Percentiles rank a stretch among this genome's conserved stretches.
Evolutionary conservation across 2,113 vertebrate species (phyloP).

Genomic region (Salvelinus sp.): DNA sequence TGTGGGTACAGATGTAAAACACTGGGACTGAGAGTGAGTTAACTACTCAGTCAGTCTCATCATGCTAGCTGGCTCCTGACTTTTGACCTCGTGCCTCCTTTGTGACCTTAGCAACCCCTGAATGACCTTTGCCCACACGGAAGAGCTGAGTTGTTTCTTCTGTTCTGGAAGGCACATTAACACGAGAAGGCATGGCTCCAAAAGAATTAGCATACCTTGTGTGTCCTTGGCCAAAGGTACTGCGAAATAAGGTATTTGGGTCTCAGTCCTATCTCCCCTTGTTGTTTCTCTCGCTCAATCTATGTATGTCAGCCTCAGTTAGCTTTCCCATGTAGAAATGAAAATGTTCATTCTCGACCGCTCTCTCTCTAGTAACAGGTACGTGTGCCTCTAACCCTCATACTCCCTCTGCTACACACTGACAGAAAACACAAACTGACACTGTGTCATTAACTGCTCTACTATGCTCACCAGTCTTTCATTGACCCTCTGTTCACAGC

Average conservation of each 20-base stretch:
- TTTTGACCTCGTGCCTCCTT: conserved; percentile 52
- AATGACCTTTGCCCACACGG: conserved; percentile 40
- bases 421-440: conserved; percentile 12
- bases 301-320: not conserved
- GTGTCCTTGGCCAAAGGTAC: conserved; percentile 12
- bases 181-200: conserved; percentile 9
- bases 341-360: not conserved
- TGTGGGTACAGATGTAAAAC: conserved; percentile 8
- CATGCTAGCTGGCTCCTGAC: conserved; percentile 15
- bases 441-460: conserved; percentile 17
- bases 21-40: conserved; percentile 15
- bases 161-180: conserved; percentile 23
- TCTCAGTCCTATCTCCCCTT: not conserved
- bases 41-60: not conserved
- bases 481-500: conserved; percentile 23
- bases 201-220: not conserved
- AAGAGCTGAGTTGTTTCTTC: conserved; percentile 19
- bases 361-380: conserved; percentile 12
- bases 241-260: conserved; percentile 1
- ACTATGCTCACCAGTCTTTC: conserved; percentile 18
- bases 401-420: conserved; percentile 8
- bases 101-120: conserved; percentile 40
- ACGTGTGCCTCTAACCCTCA: conserved; percentile 24
- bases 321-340: not conserved
- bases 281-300: not conserved